Conservation (phyloP, 2,797 vertebrate species). For the Syngnathus rostellatus region DNA sequence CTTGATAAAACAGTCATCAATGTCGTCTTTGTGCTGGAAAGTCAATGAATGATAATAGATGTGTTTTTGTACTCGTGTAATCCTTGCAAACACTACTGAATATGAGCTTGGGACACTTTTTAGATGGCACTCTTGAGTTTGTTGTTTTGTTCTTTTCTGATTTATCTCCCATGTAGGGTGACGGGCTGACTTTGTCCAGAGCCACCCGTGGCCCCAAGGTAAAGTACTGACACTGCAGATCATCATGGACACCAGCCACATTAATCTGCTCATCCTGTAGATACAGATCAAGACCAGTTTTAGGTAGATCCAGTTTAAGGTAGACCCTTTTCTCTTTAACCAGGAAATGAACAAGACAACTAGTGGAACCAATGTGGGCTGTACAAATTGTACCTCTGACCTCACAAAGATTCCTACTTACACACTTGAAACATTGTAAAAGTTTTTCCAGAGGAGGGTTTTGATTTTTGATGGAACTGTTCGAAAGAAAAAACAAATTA, state of each 20-base stretch:
- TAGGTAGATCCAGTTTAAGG: neutral
- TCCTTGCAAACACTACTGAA: constrained; percentile 38
- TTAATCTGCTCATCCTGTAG: neutral
- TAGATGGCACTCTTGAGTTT: constrained; percentile 3
- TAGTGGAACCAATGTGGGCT: too few species aligned
- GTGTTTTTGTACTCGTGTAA: constrained; percentile 33
- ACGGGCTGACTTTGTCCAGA: constrained; percentile 66
- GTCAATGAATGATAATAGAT: neutral
- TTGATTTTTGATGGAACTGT: neutral
- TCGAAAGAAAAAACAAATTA: neutral
- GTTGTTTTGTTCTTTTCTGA: constrained; percentile 4
- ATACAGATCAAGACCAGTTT: neutral
- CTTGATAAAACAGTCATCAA: constrained; percentile 65
- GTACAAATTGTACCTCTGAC: neutral
- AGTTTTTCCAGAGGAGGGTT: neutral
- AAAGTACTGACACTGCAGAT: constrained; percentile 15
- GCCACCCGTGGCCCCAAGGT: constrained; percentile 95
- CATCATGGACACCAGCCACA: neutral
- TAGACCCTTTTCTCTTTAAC: neutral
- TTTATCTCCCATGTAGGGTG: constrained; percentile 65
- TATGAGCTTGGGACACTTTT: neutral
- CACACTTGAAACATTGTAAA: neutral
- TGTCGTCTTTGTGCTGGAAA: constrained; percentile 49
- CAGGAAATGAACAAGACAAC: neutral
- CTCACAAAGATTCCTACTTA: neutral